Percentiles rank a stretch among this genome's conserved stretches.
These are phyloP conservation scores for Xiphophorus hellerii DNA, from an alignment of 2,113 vertebrate genomes.

Conservation along the genomic window DNA sequence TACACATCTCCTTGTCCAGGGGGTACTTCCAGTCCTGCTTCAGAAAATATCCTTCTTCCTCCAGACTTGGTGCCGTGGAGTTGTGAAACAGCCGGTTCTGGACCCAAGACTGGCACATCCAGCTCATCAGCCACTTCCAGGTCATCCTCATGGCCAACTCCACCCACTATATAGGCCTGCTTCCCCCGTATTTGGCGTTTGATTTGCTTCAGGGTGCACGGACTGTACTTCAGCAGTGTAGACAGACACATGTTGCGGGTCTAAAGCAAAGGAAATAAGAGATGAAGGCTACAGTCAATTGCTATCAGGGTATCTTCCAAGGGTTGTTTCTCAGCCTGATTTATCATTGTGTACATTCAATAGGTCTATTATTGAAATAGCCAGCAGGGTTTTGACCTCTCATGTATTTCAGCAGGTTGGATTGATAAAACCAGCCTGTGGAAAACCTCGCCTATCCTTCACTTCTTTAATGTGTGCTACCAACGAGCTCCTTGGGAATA, in stretches of 20 bases:
- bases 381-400: slow-evolving; percentile 95
- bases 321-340: slow-evolving; percentile 80
- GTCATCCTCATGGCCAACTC: slow-evolving; percentile 84
- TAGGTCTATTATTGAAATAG: slow-evolving; percentile 93
- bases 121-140: slow-evolving; percentile 88
- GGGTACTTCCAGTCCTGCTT: slow-evolving; percentile 79
- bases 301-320: slow-evolving; percentile 45
- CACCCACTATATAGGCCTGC: slow-evolving; percentile 84
- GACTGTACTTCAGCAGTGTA: slow-evolving; percentile 89
- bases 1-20: slow-evolving; percentile 83
- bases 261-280: slow-evolving; percentile 63
- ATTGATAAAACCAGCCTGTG: slow-evolving; percentile 98
- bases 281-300: slow-evolving; percentile 26
- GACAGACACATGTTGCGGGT: slow-evolving; percentile 87
- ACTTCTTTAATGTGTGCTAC: slow-evolving; percentile 93
- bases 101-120: slow-evolving; percentile 85
- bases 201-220: slow-evolving; percentile 84
- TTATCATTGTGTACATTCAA: slow-evolving; percentile 85
- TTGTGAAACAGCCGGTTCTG: slow-evolving; percentile 83
- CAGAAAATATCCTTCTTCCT: slow-evolving; percentile 81
- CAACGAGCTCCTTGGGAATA: slow-evolving; percentile 98
- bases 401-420: slow-evolving; percentile 94
- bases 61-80: slow-evolving; percentile 88
- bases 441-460: slow-evolving; percentile 91
- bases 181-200: slow-evolving; percentile 81